phyloP scores from a whole-genome alignment of 2,888 invertebrate genomes.

The Nephrotoma flavescens region DNA sequence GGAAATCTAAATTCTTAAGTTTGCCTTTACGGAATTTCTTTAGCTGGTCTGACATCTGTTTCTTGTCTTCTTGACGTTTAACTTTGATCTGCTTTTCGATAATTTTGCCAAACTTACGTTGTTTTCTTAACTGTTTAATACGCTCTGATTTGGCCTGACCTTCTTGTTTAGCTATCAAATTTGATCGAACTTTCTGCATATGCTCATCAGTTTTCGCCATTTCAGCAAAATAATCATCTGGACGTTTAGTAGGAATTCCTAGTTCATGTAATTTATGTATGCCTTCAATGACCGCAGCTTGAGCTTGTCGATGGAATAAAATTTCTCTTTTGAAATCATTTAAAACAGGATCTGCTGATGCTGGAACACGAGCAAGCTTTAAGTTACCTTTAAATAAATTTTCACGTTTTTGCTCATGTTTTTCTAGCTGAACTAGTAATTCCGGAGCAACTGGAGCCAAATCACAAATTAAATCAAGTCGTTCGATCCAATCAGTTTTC shows the following conservation, averaged over 20 bases:
- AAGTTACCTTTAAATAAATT: slow-evolving; percentile 51
- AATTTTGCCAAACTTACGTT: slow-evolving; percentile 86
- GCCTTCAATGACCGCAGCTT: slow-evolving; percentile 70
- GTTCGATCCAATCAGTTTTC: slow-evolving; percentile 72
- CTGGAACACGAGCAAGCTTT: slow-evolving; percentile 45
- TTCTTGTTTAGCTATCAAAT: slow-evolving; percentile 68
- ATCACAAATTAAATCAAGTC: slow-evolving; percentile 60
- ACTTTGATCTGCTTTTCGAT: slow-evolving; percentile 70
- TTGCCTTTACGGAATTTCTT: slow-evolving; percentile 85
- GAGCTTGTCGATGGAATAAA: slow-evolving; percentile 72
- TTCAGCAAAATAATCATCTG: slow-evolving; percentile 96
- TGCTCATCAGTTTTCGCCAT: slow-evolving; percentile 97
- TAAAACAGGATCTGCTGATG: slow-evolving; percentile 60
- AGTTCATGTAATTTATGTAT: slow-evolving; percentile 61
- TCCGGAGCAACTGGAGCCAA: slow-evolving; percentile 77
- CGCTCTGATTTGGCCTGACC: slow-evolving; percentile 79
- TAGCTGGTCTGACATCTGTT: slow-evolving; percentile 78
- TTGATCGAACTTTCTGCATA: slow-evolving; percentile 88
- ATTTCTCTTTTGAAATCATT: slow-evolving; percentile 91
- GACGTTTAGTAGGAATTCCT: slow-evolving; percentile 64
- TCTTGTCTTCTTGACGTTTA: slow-evolving; percentile 80
- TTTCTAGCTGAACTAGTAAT: slow-evolving; percentile 58
- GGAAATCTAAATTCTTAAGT: slow-evolving; percentile 62
- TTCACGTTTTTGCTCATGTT: slow-evolving; percentile 54
- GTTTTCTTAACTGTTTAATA: slow-evolving; percentile 73